A percentile compares a stretch with the other conserved stretches of the same genome.
Evolutionary conservation across 2,113 vertebrate genomes (phyloP).

Genomic region (Jacana jacana): DNA sequence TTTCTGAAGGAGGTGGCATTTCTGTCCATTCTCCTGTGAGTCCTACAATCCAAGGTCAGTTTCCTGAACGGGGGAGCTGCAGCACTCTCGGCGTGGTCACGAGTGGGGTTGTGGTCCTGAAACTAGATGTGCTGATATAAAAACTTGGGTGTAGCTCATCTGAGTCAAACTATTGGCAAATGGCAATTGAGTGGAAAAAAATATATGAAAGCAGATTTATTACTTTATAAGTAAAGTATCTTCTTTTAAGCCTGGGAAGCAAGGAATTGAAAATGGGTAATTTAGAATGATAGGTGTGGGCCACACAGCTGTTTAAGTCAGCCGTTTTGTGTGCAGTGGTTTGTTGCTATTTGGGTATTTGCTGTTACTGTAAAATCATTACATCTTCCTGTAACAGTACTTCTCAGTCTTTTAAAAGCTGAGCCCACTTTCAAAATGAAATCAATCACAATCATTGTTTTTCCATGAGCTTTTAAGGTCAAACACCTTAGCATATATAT

Average conservation of each 20-base stretch:
- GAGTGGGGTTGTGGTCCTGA: neutral
- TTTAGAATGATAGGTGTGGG: neutral
- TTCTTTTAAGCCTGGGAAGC: neutral
- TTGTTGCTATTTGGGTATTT: conserved; percentile 12
- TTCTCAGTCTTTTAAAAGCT: conserved; percentile 9
- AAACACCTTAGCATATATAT: neutral
- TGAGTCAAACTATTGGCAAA: neutral
- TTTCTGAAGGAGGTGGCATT: neutral
- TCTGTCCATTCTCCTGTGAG: neutral
- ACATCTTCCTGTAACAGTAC: neutral
- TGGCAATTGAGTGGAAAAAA: neutral
- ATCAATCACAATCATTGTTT: neutral
- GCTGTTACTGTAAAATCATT: conserved; percentile 24
- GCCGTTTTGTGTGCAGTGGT: neutral
- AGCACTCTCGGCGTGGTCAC: neutral
- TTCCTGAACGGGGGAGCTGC: neutral
- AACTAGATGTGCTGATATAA: neutral
- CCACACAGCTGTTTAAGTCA: neutral
- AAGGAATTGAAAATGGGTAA: neutral
- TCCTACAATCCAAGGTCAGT: neutral
- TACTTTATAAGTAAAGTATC: neutral
- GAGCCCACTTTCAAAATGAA: neutral
- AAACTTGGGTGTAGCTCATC: neutral
- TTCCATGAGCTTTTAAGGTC: neutral
- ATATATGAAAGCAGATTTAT: neutral